phyloP scores from a whole-genome alignment of 2,113 vertebrate species.

The Melanerpes aurifrons region DNA sequence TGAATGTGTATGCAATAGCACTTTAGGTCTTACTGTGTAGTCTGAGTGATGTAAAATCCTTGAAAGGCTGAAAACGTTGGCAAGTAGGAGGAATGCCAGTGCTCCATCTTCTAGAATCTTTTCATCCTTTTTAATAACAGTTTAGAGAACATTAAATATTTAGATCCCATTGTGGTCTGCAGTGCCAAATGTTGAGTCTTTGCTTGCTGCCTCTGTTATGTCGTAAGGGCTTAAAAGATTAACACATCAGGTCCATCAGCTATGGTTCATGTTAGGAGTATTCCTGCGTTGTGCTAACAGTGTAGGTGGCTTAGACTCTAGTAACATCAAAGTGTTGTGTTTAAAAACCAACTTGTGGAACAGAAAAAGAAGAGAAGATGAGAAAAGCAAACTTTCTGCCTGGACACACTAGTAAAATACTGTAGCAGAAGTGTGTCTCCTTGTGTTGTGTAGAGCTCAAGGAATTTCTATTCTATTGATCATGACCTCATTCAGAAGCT shows the following conservation, averaged over 20 bases:
- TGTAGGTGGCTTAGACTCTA: background rate
- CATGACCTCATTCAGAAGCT: background rate
- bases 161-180: background rate
- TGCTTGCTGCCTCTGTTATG: background rate
- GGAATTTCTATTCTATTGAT: background rate
- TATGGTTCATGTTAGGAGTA: background rate
- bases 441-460: background rate
- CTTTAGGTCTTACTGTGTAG: background rate
- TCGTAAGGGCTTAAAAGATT: background rate
- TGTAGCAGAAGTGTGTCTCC: background rate
- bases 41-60: background rate
- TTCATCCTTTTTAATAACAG: background rate
- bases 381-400: background rate
- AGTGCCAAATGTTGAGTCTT: background rate
- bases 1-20: background rate
- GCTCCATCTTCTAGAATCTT: background rate
- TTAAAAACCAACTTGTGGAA: background rate
- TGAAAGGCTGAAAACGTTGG: background rate
- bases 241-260: background rate
- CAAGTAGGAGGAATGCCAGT: background rate
- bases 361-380: background rate
- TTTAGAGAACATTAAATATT: conserved; percentile 30
- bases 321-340: background rate
- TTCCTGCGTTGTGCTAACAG: background rate
- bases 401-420: background rate